Percentiles rank a stretch among this genome's conserved stretches.
phyloP scores from a whole-genome alignment of 2,888 invertebrate species.

The Conistra vaccinii region DNA sequence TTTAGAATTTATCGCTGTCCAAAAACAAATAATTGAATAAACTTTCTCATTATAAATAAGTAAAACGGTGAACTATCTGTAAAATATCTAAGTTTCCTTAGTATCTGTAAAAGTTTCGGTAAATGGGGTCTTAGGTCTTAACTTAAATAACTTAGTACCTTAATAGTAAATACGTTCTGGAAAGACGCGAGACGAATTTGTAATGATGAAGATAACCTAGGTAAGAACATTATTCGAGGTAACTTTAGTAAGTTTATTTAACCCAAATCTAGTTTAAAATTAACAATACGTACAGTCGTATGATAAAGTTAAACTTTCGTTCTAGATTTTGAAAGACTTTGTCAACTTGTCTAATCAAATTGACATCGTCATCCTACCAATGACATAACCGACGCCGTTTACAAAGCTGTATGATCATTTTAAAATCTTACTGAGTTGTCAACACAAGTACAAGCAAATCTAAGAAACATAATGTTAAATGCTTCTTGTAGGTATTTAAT shows the following conservation, averaged over 20 bases:
- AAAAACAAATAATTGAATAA: slow-evolving; percentile 60
- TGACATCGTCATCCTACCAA: not conserved
- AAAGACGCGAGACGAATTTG: slow-evolving; percentile 13
- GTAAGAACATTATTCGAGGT: not conserved
- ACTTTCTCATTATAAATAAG: slow-evolving; percentile 50
- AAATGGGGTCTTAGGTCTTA: slow-evolving; percentile 5
- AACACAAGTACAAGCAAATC: not conserved
- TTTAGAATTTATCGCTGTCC: slow-evolving; percentile 51
- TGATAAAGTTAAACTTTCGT: not conserved
- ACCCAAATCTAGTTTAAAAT: not conserved
- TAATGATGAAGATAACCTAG: slow-evolving; percentile 6
- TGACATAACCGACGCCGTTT: too few relatives aligned
- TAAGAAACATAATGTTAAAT: not conserved
- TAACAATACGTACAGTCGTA: not conserved
- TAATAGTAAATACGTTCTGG: slow-evolving; percentile 23
- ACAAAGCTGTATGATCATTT: slow-evolving; percentile 9
- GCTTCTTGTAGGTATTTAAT: not conserved
- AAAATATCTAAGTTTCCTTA: slow-evolving; percentile 38
- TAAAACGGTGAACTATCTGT: slow-evolving; percentile 48
- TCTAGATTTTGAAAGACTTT: not conserved
- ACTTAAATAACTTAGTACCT: slow-evolving; percentile 17
- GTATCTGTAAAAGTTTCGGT: slow-evolving; percentile 26
- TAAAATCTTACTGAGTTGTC: too few relatives aligned
- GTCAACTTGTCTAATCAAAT: not conserved
- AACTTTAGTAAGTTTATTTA: not conserved